A percentile compares a stretch with the other conserved stretches of the same genome.
Conservation (phyloP, 2,888 invertebrate genomes). For the Proisotoma minuta region DNA sequence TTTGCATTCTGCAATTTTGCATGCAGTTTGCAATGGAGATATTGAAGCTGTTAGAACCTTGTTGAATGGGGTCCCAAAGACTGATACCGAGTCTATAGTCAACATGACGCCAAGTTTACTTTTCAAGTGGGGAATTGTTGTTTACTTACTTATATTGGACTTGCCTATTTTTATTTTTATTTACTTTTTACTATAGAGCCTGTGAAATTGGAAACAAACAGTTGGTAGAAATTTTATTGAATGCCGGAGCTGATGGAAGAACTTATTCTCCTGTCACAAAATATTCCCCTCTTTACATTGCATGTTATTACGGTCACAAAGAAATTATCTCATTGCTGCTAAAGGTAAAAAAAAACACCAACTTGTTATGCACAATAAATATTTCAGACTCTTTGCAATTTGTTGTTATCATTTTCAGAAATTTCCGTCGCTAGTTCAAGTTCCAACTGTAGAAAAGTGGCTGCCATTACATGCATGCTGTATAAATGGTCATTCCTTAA, state of each 20-base stretch:
- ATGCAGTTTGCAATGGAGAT: slow-evolving; percentile 72
- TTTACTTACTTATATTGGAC: background rate
- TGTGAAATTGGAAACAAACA: slow-evolving; percentile 77
- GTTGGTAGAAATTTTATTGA: slow-evolving; percentile 71
- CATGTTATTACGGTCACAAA: slow-evolving; percentile 77
- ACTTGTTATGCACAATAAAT: too few relatives aligned
- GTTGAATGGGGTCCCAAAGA: slow-evolving; percentile 62
- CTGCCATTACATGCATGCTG: slow-evolving; percentile 88
- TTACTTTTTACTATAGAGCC: slow-evolving; percentile 53
- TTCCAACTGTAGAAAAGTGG: slow-evolving; percentile 87
- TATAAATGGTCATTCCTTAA: slow-evolving; percentile 74
- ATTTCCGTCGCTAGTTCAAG: slow-evolving; percentile 78
- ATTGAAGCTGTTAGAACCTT: slow-evolving; percentile 61
- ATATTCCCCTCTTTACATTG: slow-evolving; percentile 87
- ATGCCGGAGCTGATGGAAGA: slow-evolving; percentile 79
- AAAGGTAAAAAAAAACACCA: slow-evolving; percentile 54
- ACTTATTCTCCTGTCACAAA: slow-evolving; percentile 84
- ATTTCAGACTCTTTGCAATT: too few relatives aligned
- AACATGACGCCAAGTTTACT: slow-evolving; percentile 84
- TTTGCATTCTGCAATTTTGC: slow-evolving; percentile 69
- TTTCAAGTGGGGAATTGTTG: slow-evolving; percentile 65
- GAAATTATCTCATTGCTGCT: slow-evolving; percentile 72
- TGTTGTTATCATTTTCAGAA: slow-evolving; percentile 52
- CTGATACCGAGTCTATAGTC: slow-evolving; percentile 65
- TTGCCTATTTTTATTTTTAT: slow-evolving; percentile 53